A percentile compares a stretch with the other conserved stretches of the same genome.
These are phyloP conservation scores for Neodiprion lecontei DNA, from an alignment of 1,140 invertebrate species.

Conservation along the genomic window DNA sequence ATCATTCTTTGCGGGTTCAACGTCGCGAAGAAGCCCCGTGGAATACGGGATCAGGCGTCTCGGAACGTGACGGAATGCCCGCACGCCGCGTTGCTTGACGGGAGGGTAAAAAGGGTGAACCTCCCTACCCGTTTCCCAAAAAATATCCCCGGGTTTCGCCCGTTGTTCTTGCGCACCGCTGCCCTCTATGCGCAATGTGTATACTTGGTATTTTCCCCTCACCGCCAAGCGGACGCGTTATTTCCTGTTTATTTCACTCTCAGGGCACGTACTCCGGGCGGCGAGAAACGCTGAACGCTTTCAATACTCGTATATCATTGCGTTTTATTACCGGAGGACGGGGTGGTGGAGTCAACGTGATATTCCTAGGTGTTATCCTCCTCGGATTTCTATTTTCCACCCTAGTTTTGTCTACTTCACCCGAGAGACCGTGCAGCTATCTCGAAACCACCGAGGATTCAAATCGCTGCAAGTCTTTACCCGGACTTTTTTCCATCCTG, in stretches of 20 bases:
- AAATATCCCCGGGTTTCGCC: too few relatives aligned
- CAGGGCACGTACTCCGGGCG: slow-evolving; percentile 19
- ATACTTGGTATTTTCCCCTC: too few relatives aligned
- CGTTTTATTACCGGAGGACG: slow-evolving; percentile 20
- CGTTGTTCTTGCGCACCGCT: too few relatives aligned
- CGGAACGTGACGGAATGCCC: too few relatives aligned
- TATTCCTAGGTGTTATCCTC: neutral
- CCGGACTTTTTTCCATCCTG: neutral
- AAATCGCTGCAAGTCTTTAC: neutral
- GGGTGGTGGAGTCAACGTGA: neutral
- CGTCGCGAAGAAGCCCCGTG: too few relatives aligned
- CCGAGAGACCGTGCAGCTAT: neutral
- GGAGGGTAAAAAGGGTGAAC: too few relatives aligned
- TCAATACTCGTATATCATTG: slow-evolving; percentile 39
- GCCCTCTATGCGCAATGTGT: too few relatives aligned
- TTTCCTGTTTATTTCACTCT: slow-evolving; percentile 10
- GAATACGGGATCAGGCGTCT: too few relatives aligned
- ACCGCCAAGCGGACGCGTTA: too few relatives aligned
- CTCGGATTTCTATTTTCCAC: neutral
- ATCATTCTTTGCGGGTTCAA: too few relatives aligned
- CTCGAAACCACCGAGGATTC: neutral
- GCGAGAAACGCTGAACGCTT: slow-evolving; percentile 24
- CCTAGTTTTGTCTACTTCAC: neutral
- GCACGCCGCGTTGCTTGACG: too few relatives aligned
- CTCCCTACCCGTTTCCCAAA: too few relatives aligned